These are phyloP conservation scores for Trochalopteron elliotii DNA, from an alignment of 2,113 vertebrate genomes.

Conservation along the genomic window DNA sequence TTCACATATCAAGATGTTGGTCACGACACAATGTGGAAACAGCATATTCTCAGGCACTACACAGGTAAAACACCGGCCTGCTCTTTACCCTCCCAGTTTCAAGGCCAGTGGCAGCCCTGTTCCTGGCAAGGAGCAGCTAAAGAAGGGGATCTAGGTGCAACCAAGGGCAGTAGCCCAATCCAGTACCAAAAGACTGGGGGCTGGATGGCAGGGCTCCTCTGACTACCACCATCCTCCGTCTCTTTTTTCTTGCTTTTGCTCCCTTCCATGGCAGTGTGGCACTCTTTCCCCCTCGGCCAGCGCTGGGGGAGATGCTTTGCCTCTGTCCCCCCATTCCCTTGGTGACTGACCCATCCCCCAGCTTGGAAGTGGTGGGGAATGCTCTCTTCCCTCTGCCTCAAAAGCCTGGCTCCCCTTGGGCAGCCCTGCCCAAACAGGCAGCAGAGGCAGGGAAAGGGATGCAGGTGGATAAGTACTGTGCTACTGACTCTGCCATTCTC, in stretches of 20 bases:
- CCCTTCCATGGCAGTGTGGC: not conserved
- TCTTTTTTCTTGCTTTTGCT: not conserved
- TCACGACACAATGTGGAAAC: not conserved
- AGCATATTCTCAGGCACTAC: slow-evolving; percentile 33
- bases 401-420: not conserved
- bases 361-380: not conserved
- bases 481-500: not conserved
- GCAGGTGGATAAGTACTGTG: not conserved
- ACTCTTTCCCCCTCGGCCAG: not conserved
- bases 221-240: not conserved
- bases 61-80: not conserved
- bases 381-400: not conserved
- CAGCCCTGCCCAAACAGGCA: not conserved
- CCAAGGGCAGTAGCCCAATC: not conserved
- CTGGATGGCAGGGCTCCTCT: not conserved
- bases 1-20: not conserved
- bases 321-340: not conserved
- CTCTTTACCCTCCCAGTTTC: not conserved
- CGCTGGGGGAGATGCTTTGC: not conserved
- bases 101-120: not conserved
- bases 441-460: not conserved
- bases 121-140: not conserved
- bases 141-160: not conserved
- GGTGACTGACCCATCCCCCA: accelerated
- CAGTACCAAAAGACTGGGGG: not conserved